Evolutionary conservation across 2,113 vertebrate genomes (phyloP), one percentile per base, ranked within the genome.

Genomic region (Ciconia boyciana): DNA sequence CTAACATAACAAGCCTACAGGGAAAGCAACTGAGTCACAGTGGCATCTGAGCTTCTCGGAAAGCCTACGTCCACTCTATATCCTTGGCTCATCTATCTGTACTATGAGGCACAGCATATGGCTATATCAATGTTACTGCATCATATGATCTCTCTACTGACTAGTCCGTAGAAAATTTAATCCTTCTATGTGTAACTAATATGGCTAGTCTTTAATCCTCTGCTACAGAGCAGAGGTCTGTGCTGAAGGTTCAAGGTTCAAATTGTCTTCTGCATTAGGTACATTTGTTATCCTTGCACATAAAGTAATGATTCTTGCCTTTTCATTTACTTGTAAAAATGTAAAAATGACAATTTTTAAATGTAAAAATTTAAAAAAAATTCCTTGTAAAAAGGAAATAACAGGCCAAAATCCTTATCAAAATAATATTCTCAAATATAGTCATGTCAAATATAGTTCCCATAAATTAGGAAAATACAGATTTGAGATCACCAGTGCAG

Each of bases 11-110:
- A 84, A 90, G n/a, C 16, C 69, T 58, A 82, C 75, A 66, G 65
- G 66, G 89, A 95, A 93, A 88, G 75, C 78, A 78, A 92, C 83
- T 74, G 82, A 91, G 83, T 76, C 89, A 95, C 74, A 61, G 62
- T 8, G 61, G 87, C 41, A 94, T 71, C 82, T 29, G 54, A 92
- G 79, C 80, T 80, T 83, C 93, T 89, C 10, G 0, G 70, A 89
- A 95, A 91, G 84, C 77, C 75, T 24, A 6, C 0, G 2, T 71
- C 55, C 74, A 85, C 66, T 32, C 87, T n/a, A 39, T 6, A 72
- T 3, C 77, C 75, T 81, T 51, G 66, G 80, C 81, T 89, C 85
- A 28, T 75, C 64, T 76, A 1, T 49, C 87, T n/a, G 66, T 43
- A 66, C 78, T 43, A 29, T 16, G 72, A 89, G 68, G 77, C 76